A percentile compares a stretch with the other conserved stretches of the same genome.
phyloP scores from a whole-genome alignment of 2,888 invertebrate species.

The Ophion obscuratus region DNA sequence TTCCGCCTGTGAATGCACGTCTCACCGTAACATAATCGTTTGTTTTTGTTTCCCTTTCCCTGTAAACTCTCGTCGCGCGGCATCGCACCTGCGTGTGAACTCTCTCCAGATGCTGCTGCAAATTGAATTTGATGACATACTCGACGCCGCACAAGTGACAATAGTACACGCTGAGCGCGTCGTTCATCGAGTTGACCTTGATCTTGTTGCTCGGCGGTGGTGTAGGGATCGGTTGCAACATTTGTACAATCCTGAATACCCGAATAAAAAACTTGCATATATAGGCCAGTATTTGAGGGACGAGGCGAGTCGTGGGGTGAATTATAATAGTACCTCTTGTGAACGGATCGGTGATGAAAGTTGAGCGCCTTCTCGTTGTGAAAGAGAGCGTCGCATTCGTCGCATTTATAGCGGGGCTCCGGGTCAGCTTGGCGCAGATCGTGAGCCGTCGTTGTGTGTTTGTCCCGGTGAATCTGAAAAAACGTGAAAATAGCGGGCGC shows the following conservation, averaged over 20 bases:
- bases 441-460: constrained; percentile 85
- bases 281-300: background rate
- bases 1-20: constrained; percentile 84
- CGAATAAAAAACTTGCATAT: too few species aligned
- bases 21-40: background rate
- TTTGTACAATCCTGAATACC: constrained; percentile 80
- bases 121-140: constrained; percentile 88
- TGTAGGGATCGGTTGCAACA: constrained; percentile 84
- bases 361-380: constrained; percentile 86
- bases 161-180: constrained; percentile 85
- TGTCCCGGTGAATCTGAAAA: constrained; percentile 86
- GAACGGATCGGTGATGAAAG: constrained; percentile 86
- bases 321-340: constrained; percentile 82
- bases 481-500: background rate
- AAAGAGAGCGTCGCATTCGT: constrained; percentile 86
- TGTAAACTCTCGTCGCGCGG: background rate
- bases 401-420: constrained; percentile 83
- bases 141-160: constrained; percentile 88
- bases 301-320: background rate
- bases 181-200: constrained; percentile 85
- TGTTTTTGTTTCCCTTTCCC: background rate
- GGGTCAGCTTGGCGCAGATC: constrained; percentile 76
- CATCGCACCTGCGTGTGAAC: constrained; percentile 78
- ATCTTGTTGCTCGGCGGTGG: constrained; percentile 86
- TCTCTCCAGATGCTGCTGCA: constrained; percentile 84